Evolutionary conservation across 2,888 invertebrate species (phyloP).

Genomic region (Leptinotarsa juncta): DNA sequence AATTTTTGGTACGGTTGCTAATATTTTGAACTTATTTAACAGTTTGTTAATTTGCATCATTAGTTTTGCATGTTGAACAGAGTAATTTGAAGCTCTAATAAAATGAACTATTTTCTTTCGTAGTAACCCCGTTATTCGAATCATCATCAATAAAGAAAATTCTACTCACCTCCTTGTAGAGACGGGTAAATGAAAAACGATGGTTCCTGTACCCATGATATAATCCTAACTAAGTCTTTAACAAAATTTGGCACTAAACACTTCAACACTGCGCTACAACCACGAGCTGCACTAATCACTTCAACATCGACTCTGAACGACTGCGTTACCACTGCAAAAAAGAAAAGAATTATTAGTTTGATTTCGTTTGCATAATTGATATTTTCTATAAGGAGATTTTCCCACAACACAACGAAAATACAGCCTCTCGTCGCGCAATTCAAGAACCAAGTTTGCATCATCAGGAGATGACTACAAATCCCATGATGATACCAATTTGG

Average conservation of each 20-base stretch:
- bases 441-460: too few relatives aligned
- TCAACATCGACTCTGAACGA: constrained; percentile 80
- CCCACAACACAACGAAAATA: too few relatives aligned
- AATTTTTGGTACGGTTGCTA: too few relatives aligned
- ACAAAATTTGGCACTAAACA: constrained; percentile 80
- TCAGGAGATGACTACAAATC: too few relatives aligned
- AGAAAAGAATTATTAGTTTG: not conserved
- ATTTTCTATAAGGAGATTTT: too few relatives aligned
- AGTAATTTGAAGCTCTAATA: accelerated
- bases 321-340: constrained; percentile 75
- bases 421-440: too few relatives aligned
- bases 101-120: too few relatives aligned
- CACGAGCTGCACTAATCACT: constrained; percentile 76
- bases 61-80: too few relatives aligned
- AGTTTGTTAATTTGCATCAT: too few relatives aligned
- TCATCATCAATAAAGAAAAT: not conserved
- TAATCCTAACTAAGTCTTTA: constrained; percentile 79
- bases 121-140: not conserved
- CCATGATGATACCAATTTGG: too few relatives aligned
- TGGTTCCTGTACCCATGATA: constrained; percentile 81
- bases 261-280: constrained; percentile 79
- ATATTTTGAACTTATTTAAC: too few relatives aligned
- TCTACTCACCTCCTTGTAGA: constrained; percentile 76
- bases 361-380: not conserved
- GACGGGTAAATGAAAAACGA: constrained; percentile 80